Percentiles rank a stretch among this genome's conserved stretches.
phyloP scores from a whole-genome alignment of 2,888 invertebrate species.

The Acrobasis consociella region DNA sequence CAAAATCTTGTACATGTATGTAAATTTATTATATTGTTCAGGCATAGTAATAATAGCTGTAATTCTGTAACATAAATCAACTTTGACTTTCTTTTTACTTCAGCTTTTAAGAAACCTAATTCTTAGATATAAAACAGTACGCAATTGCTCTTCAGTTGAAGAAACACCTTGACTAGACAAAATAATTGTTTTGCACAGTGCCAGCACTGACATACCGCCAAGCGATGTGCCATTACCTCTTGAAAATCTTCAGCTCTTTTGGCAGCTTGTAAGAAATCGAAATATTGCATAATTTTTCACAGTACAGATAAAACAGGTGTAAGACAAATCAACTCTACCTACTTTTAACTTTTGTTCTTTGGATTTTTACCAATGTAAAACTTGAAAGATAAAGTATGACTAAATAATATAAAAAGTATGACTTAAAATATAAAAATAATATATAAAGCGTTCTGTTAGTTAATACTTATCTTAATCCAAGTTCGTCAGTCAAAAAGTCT shows the following conservation, averaged over 20 bases:
- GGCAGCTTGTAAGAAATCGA: background rate
- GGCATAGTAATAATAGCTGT: too few relatives aligned
- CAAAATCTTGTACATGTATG: slow-evolving; percentile 4
- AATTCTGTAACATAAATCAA: too few relatives aligned
- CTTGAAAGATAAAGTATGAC: too few relatives aligned
- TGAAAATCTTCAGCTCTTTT: slow-evolving; percentile 9
- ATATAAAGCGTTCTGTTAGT: too few relatives aligned
- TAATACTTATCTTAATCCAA: slow-evolving; percentile 16
- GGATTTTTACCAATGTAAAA: too few relatives aligned
- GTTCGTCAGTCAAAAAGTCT: slow-evolving; percentile 63
- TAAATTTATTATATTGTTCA: background rate
- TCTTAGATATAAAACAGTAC: slow-evolving; percentile 20
- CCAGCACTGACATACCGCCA: slow-evolving; percentile 41
- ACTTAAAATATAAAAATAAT: too few relatives aligned
- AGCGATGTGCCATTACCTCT: background rate
- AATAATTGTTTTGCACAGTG: slow-evolving; percentile 74
- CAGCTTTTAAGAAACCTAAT: too few relatives aligned
- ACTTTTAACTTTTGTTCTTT: too few relatives aligned
- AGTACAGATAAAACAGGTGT: too few relatives aligned
- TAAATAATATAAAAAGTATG: too few relatives aligned
- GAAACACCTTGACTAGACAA: slow-evolving; percentile 70
- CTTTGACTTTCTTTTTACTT: too few relatives aligned
- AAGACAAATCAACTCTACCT: too few relatives aligned
- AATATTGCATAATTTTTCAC: background rate
- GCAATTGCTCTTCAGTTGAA: slow-evolving; percentile 55